phyloP scores from a whole-genome alignment of 2,888 invertebrate genomes.

The Agrotis clavis region DNA sequence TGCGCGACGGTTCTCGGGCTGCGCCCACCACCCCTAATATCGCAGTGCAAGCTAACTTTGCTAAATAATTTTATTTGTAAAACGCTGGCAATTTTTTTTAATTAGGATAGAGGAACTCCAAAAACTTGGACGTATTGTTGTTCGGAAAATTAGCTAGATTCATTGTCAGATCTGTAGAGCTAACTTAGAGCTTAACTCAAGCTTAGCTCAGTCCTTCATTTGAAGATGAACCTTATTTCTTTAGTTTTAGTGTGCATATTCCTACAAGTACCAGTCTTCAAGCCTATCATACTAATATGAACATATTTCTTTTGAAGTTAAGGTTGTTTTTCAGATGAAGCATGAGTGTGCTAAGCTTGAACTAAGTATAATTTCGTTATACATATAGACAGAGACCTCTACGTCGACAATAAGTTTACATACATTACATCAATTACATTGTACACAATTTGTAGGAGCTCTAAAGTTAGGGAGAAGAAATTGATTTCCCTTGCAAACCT shows the following conservation, averaged over 20 bases:
- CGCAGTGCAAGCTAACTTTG: slow-evolving; percentile 64
- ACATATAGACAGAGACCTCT: too few species aligned
- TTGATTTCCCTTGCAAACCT: background rate
- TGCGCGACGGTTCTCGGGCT: slow-evolving; percentile 63
- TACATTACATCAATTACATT: background rate
- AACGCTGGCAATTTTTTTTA: background rate
- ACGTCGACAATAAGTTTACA: background rate
- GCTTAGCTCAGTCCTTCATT: too few species aligned
- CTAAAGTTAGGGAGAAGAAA: background rate
- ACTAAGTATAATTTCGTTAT: too few species aligned
- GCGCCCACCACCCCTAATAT: slow-evolving; percentile 64
- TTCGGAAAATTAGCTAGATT: background rate
- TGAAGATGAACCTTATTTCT: too few species aligned
- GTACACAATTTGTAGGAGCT: background rate
- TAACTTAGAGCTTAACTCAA: too few species aligned
- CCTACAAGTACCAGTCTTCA: too few species aligned
- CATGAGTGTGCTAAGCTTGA: too few species aligned
- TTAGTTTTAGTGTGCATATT: too few species aligned
- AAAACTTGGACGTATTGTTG: background rate
- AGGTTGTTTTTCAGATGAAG: too few species aligned
- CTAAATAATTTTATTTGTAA: slow-evolving; percentile 11
- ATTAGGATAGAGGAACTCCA: background rate
- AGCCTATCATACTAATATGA: too few species aligned
- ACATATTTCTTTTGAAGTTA: too few species aligned
- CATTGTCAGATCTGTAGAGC: too few species aligned